Percentiles rank a stretch among this genome's conserved stretches.
Conservation (phyloP, 53 echinoderm and acorn worm genomes). For the Glandiceps talaboti region DNA sequence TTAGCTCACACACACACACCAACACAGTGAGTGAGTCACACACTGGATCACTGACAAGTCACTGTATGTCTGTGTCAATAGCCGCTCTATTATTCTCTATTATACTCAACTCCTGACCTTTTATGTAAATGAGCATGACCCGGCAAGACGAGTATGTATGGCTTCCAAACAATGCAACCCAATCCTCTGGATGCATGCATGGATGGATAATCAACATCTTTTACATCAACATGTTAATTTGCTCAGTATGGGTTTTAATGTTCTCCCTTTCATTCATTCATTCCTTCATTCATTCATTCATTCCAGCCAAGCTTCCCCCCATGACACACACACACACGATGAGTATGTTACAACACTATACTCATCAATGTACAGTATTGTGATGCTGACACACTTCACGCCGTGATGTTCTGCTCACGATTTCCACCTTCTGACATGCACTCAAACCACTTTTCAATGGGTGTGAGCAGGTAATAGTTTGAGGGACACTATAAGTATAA, state of each 20-base stretch:
- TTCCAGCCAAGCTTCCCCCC: too few relatives aligned
- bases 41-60: not conserved
- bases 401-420: too few relatives aligned
- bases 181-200: not conserved
- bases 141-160: not conserved
- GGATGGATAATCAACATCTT: not conserved
- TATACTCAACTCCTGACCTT: not conserved
- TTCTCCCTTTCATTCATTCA: too few relatives aligned
- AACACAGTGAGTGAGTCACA: not conserved
- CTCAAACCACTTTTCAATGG: not conserved
- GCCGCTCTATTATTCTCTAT: constrained; percentile 7
- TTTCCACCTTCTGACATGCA: not conserved
- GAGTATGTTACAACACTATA: too few relatives aligned
- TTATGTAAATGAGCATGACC: constrained; percentile 11
- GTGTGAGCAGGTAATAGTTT: not conserved
- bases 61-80: constrained; percentile 7
- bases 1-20: not conserved
- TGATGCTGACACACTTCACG: not conserved
- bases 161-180: not conserved
- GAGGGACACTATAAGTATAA: too few relatives aligned
- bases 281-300: too few relatives aligned
- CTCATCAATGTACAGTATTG: not conserved
- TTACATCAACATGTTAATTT: not conserved
- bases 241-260: not conserved
- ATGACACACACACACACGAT: too few relatives aligned